phyloP scores from a whole-genome alignment of 2,888 invertebrate species.

The Agrotis segetum region DNA sequence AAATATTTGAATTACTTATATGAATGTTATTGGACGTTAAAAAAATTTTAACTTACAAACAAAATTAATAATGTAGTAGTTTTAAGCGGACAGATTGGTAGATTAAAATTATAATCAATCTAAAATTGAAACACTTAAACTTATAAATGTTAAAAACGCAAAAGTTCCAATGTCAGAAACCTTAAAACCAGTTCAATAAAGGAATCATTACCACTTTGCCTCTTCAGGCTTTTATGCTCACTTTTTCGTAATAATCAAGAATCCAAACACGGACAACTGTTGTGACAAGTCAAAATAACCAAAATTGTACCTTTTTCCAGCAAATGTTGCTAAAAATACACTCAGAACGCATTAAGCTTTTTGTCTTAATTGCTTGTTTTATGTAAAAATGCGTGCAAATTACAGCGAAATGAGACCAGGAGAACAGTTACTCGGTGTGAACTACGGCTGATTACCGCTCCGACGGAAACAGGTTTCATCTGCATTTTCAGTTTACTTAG shows the following conservation, averaged over 20 bases:
- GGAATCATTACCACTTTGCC: conserved; percentile 35
- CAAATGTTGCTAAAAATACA: conserved; percentile 13
- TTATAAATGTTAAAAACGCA: conserved; percentile 3
- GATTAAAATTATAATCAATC: background rate
- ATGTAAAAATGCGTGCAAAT: conserved; percentile 28
- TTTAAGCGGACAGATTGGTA: background rate
- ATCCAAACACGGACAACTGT: conserved; percentile 52
- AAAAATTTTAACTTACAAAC: too few species aligned
- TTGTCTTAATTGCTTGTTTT: conserved; percentile 30
- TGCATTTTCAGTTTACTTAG: conserved; percentile 5
- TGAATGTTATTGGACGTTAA: too few species aligned
- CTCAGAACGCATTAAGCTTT: conserved; percentile 1
- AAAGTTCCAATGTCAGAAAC: conserved; percentile 7
- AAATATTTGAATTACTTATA: too few species aligned
- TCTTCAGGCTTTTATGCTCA: conserved; percentile 58
- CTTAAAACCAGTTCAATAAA: conserved; percentile 41
- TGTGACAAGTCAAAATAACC: conserved; percentile 4
- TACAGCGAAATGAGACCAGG: conserved; percentile 17
- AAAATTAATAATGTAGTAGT: background rate
- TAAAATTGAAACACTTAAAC: background rate
- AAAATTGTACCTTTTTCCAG: conserved; percentile 23
- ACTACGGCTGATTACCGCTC: conserved; percentile 21
- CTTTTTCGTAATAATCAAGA: conserved; percentile 54
- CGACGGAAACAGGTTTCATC: conserved; percentile 45
- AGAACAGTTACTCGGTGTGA: conserved; percentile 25